Evolutionary conservation across 2,888 invertebrate species (phyloP).

Genomic region (Neoitamus cyanurus): DNA sequence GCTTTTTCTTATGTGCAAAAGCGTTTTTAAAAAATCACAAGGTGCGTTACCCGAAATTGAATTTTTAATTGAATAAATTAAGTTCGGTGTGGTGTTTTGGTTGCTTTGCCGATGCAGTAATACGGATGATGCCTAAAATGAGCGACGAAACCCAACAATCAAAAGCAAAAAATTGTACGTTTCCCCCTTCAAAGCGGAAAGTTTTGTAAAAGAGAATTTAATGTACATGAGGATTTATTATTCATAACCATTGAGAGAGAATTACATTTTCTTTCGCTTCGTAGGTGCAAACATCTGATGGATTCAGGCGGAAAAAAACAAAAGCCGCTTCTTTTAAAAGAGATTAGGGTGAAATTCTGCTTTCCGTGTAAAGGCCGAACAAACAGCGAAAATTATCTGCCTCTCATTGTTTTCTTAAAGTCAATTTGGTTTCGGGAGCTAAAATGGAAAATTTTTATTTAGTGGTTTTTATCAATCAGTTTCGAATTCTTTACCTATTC

Average conservation of each 20-base stretch:
- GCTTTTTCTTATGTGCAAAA: neutral
- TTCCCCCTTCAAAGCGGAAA: neutral
- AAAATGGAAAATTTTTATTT: too few relatives aligned
- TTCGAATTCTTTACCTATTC: too few relatives aligned
- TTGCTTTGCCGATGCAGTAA: neutral
- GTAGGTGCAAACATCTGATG: neutral
- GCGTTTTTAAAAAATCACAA: neutral
- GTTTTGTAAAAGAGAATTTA: neutral
- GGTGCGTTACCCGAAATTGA: constrained; percentile 12
- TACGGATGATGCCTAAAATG: neutral
- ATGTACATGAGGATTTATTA: constrained; percentile 21
- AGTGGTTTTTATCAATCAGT: too few relatives aligned
- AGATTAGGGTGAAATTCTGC: neutral
- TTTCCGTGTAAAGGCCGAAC: neutral
- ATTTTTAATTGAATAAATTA: constrained; percentile 19
- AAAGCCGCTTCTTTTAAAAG: neutral
- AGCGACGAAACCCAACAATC: neutral
- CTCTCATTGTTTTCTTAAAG: neutral
- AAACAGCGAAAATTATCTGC: neutral
- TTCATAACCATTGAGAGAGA: neutral
- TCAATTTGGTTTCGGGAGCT: too few relatives aligned
- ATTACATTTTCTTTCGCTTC: neutral
- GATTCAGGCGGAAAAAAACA: neutral
- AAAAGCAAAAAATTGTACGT: neutral
- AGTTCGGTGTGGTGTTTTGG: neutral